A percentile compares a stretch with the other conserved stretches of the same genome.
phyloP scores from a whole-genome alignment of 2,113 vertebrate genomes.

The Poeciliopsis prolifica region DNA sequence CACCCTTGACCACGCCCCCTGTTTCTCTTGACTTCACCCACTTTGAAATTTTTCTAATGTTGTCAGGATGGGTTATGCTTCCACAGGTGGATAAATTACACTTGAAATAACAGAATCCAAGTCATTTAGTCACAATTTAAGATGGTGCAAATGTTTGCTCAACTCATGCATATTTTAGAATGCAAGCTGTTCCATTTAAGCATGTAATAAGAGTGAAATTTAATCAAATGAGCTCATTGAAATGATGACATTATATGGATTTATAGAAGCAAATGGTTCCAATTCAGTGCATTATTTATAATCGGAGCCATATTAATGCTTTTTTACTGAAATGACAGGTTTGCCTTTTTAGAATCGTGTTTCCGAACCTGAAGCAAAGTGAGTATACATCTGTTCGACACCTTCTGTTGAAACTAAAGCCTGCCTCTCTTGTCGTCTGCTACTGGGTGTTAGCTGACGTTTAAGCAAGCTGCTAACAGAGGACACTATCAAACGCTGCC shows the following conservation, averaged over 20 bases:
- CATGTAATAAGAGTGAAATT: background rate
- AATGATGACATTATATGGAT: background rate
- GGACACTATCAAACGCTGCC: constrained; percentile 21
- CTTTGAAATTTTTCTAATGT: too few species aligned
- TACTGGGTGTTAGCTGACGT: constrained; percentile 20
- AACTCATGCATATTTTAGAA: constrained; percentile 32
- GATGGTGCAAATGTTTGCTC: constrained; percentile 19
- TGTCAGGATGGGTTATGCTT: too few species aligned
- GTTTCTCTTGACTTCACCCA: too few species aligned
- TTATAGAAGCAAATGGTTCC: constrained; percentile 25
- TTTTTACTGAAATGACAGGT: constrained; percentile 33
- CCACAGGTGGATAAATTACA: too few species aligned
- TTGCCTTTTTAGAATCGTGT: background rate
- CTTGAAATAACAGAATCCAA: constrained; percentile 10
- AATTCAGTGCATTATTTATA: constrained; percentile 62
- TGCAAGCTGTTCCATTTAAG: constrained; percentile 27
- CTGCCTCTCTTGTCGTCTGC: background rate
- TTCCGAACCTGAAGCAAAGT: background rate
- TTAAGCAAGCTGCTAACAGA: constrained; percentile 39
- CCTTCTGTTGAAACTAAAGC: background rate
- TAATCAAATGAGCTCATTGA: background rate
- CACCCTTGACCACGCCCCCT: too few species aligned
- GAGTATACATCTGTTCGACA: background rate
- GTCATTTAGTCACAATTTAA: background rate
- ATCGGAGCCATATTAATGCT: constrained; percentile 44